Percentiles rank a stretch among this genome's conserved stretches.
These are phyloP conservation scores for Garrulus glandarius DNA, from an alignment of 2,797 vertebrate species.

Conservation along the genomic window DNA sequence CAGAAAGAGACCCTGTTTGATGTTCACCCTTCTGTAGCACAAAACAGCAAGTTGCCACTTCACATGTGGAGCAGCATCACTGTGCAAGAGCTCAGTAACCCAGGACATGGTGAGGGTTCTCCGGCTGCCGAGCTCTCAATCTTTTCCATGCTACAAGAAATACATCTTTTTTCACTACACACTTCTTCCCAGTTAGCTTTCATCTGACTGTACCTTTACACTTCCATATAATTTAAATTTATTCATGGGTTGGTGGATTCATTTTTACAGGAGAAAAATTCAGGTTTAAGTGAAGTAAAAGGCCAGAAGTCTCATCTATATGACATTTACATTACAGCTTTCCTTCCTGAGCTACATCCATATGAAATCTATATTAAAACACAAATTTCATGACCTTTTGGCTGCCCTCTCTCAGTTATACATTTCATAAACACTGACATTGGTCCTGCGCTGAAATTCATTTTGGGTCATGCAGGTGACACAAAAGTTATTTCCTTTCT, in stretches of 20 bases:
- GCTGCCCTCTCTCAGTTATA: neutral
- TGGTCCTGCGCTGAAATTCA: neutral
- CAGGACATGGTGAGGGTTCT: neutral
- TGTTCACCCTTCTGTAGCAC: neutral
- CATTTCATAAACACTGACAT: neutral
- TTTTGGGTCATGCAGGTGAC: neutral
- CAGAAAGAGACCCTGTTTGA: neutral
- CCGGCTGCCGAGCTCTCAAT: neutral
- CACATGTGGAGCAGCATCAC: neutral
- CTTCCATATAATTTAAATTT: neutral
- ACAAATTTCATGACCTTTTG: neutral
- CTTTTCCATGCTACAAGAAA: neutral
- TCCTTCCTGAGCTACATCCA: neutral
- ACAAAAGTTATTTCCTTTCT: slow-evolving; percentile 12
- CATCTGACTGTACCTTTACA: neutral
- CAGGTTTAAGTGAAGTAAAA: neutral
- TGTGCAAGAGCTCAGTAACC: neutral
- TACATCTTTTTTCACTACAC: neutral
- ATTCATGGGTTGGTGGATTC: neutral
- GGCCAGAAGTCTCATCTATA: neutral
- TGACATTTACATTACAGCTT: neutral
- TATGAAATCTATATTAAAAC: slow-evolving; percentile 21
- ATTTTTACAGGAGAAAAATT: neutral
- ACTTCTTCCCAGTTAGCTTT: neutral
- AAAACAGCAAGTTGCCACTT: neutral